Evolutionary conservation across 2,113 vertebrate genomes (phyloP), one percentile per base, ranked within the genome.

Genomic region (Epinephelus lanceolatus): DNA sequence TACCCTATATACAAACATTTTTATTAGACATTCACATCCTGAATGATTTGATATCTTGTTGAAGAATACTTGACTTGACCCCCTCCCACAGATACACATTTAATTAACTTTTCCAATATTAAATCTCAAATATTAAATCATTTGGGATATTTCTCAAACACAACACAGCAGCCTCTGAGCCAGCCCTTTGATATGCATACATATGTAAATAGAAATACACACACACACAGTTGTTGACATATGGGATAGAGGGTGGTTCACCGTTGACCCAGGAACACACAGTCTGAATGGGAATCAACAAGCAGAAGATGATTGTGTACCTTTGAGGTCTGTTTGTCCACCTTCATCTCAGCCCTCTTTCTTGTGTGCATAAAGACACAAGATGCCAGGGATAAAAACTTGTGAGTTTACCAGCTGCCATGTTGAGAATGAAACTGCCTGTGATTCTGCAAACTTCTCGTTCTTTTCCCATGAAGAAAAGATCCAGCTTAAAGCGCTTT

Each of bases 201-300:
- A 33, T 51, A 73, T 55, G 52, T n/a, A 69, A 83, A 83, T 19
- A 62, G 45, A 75, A 37, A 83, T 37, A 5, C 33, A 17, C 63
- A 71, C 47, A 53, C 55, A 47, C 57, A 45, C 6, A n/a, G 21
- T 56, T 76, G 69, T 74, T 85, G 88, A 86, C 76, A 72, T 56
- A 77, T n/a, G 52, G 55, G 75, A 78, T 55, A 21, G 49, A 40
- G 68, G 68, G 68, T 7, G 61, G 53, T 65, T 81, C 68, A 23
- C 19, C 6, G 5, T 1, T 72, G 88, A 78, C 78, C 81, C 27
- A 3, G 25, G n/a, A 76, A n/a, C 66, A 10, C 21, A 63, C 37
- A 51, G 47, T 37, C 7, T 51, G 62, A 53, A 59, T 27, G 76
- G 25, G 45, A 80, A 63, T 77, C 81, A 72, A 53, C 82, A 74